Evolutionary conservation across 2,888 invertebrate species (phyloP), one percentile per base, ranked within the genome.

Genomic region (Sphecodes monilicornis): DNA sequence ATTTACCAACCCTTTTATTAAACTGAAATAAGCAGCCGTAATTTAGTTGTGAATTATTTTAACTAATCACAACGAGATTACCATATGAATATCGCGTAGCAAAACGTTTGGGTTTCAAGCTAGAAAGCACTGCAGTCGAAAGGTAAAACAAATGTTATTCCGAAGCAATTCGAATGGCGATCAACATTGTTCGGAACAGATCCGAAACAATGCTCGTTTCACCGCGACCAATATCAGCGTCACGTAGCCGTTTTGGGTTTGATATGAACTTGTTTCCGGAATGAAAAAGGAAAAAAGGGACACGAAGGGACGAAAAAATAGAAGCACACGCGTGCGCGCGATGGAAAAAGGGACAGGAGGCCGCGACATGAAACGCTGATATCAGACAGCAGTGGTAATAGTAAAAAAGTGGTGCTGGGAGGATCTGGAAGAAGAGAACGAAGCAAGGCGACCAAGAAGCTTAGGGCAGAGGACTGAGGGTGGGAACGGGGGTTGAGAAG

Each of bases 311-410:
- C 1, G 10, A 60, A 60, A 26, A 69, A 60, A 16, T 4, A 39
- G 36, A 11, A 22, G 36, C 22, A 18, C 22, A 22, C 39, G 39
- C 8, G 39, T 8, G 39, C 29, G 60, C 29, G 60, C 54, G 80
- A 85, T 22, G 71, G 64, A 50, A 76, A 54, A 36, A 41, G 43
- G 54, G 72, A 57, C 46, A 36, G 32, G 26, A 73, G 50, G 76
- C 69, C 82, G 43, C 80, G 73, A 84, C 78, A 73, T 72, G 72
- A 78, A 82, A 82, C 76, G 57, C 72, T 77, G 78, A 78, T 82
- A 78, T 71, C 82, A 81, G 77, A 81, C 81, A 74, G 68, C 78
- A 43, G 29, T 68, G 84, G 43, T 75, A 84, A 75, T 77, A 75
- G 66, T 66, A 79, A 82, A 85, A 85, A 84, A 80, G 78, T 74